These are phyloP conservation scores for Enteromius thamalakanensis DNA, from an alignment of 2,797 vertebrate species.

Conservation along the genomic window DNA sequence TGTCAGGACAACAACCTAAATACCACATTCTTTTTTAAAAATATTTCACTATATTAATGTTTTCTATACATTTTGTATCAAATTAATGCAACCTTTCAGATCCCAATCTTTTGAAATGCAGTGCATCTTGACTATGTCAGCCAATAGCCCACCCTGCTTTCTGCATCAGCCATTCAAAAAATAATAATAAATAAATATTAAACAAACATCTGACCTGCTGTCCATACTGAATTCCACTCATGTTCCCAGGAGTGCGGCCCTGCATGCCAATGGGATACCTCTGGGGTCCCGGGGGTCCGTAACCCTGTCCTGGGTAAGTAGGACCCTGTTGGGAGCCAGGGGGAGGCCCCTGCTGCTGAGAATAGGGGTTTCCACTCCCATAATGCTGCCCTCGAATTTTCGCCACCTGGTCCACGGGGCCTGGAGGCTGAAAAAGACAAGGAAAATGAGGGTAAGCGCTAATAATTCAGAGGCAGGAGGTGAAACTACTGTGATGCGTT, in stretches of 20 bases:
- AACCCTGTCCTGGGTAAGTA: conserved; percentile 84
- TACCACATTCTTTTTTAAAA: neutral
- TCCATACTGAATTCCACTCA: conserved; percentile 90
- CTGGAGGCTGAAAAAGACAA: conserved; percentile 82
- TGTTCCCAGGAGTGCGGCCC: conserved; percentile 83
- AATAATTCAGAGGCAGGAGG: neutral
- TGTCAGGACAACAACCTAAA: neutral
- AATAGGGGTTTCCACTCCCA: conserved; percentile 86
- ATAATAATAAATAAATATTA: neutral
- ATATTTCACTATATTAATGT: neutral
- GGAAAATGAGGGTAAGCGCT: neutral
- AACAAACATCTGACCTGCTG: conserved; percentile 86
- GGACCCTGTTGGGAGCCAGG: conserved; percentile 81
- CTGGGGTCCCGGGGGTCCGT: conserved; percentile 83
- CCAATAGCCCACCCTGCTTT: neutral
- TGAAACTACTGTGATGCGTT: neutral
- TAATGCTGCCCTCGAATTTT: conserved; percentile 95
- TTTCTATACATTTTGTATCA: neutral
- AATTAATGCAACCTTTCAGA: neutral
- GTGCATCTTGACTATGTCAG: neutral
- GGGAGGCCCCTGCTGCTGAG: conserved; percentile 83
- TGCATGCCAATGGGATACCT: conserved; percentile 90
- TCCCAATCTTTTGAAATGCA: neutral
- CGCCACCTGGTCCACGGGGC: conserved; percentile 97
- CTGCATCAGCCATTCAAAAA: neutral